A percentile compares a stretch with the other conserved stretches of the same genome.
Conservation (phyloP, 2,888 invertebrate genomes). For the Synergus japonicus region DNA sequence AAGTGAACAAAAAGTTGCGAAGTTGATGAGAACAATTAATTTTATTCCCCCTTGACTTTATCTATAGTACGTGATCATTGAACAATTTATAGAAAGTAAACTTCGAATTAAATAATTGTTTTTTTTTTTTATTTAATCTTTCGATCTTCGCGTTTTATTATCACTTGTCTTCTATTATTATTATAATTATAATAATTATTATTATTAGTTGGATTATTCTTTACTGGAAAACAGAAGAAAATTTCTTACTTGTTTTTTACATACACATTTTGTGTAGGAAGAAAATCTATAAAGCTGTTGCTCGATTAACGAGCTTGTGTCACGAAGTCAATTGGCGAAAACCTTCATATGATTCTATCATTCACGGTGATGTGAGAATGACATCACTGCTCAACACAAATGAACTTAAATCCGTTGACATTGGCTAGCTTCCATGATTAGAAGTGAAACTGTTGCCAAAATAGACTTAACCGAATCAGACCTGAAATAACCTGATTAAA, state of each 20-base stretch:
- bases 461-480: not conserved
- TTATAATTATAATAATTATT: too few species aligned
- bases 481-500: not conserved
- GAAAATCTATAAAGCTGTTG: constrained; percentile 26
- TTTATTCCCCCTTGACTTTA: not conserved
- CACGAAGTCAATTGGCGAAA: constrained; percentile 26
- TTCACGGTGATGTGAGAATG: constrained; percentile 19
- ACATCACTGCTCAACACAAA: constrained; percentile 3
- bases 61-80: not conserved
- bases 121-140: not conserved
- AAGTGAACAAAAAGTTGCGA: not conserved
- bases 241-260: not conserved
- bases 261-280: not conserved
- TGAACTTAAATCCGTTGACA: constrained; percentile 21
- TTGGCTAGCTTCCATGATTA: constrained; percentile 13
- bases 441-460: not conserved
- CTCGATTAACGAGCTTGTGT: constrained; percentile 16
- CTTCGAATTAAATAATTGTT: not conserved
- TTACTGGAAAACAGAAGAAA: not conserved
- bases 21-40: not conserved
- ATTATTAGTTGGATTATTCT: not conserved
- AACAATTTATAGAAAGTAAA: not conserved
- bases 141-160: too few species aligned
- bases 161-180: too few species aligned
- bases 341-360: constrained; percentile 31